These are phyloP conservation scores for Cyprinodon variegatus DNA, from an alignment of 2,113 vertebrate species.

Conservation along the genomic window DNA sequence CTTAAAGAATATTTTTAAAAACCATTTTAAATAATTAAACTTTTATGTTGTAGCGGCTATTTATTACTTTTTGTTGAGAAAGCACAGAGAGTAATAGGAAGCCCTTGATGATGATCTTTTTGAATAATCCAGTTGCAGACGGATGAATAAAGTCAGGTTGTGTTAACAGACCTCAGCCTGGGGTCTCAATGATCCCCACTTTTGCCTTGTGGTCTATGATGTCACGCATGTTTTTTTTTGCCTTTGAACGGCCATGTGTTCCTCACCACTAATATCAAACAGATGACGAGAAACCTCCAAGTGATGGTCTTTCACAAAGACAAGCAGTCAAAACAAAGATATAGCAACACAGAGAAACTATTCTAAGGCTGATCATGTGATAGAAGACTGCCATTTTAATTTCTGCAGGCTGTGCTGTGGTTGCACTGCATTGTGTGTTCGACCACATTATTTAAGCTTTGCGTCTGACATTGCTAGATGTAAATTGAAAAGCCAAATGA, in stretches of 20 bases:
- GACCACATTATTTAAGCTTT: constrained; percentile 39
- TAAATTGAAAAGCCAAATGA: not conserved
- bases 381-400: constrained; percentile 64
- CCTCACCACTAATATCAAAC: constrained; percentile 86
- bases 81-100: not conserved
- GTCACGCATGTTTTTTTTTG: constrained; percentile 74
- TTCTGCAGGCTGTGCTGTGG: constrained; percentile 68
- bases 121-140: constrained; percentile 39
- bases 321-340: constrained; percentile 84
- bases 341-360: constrained; percentile 79
- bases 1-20: not conserved
- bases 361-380: constrained; percentile 68
- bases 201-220: constrained; percentile 80
- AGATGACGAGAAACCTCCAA: constrained; percentile 83
- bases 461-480: constrained; percentile 21
- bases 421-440: constrained; percentile 40
- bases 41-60: not conserved
- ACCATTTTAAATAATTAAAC: not conserved
- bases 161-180: constrained; percentile 58
- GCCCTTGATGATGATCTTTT: constrained; percentile 7
- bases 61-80: not conserved
- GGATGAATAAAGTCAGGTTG: constrained; percentile 69
- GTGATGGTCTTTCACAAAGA: constrained; percentile 82
- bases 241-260: constrained; percentile 84
- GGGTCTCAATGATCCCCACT: constrained; percentile 73